Evolutionary conservation across 2,888 invertebrate genomes (phyloP).

Genomic region (Drosophila kokeensis): DNA sequence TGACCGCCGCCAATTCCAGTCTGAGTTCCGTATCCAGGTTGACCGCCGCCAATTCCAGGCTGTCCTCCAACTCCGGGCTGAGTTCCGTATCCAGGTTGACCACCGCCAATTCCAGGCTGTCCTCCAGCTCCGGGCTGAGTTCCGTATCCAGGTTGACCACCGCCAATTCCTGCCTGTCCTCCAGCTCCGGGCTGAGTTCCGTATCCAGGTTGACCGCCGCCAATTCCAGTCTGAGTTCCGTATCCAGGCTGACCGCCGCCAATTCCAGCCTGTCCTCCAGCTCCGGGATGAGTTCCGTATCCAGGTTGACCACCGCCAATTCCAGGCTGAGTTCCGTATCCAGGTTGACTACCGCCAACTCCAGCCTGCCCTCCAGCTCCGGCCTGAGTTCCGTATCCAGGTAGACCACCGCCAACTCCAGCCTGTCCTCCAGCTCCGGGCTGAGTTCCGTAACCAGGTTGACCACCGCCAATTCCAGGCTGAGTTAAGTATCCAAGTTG

Average conservation of each 20-base stretch:
- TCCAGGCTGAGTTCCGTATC: conserved; percentile 1
- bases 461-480: too few relatives aligned
- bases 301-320: conserved; percentile 3
- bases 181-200: conserved; percentile 1
- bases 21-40: not conserved
- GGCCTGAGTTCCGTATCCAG: conserved; percentile 28
- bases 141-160: conserved; percentile 20
- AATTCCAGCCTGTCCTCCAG: not conserved
- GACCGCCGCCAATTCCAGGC: not conserved
- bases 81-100: conserved; percentile 19
- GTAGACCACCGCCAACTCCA: conserved; percentile 24
- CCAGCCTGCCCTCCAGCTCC: conserved; percentile 26
- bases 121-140: conserved; percentile 3
- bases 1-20: conserved; percentile 13
- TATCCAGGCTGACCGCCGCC: conserved; percentile 15
- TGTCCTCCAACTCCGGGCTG: not conserved
- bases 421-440: conserved; percentile 10
- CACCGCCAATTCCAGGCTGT: conserved; percentile 23
- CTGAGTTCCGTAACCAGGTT: conserved; percentile 7
- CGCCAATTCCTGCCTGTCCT: conserved; percentile 30
- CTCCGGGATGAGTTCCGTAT: conserved; percentile 2
- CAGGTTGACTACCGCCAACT: conserved; percentile 25
- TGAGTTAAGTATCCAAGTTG: too few relatives aligned
- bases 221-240: not conserved
- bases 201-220: conserved; percentile 16